A percentile compares a stretch with the other conserved stretches of the same genome.
Evolutionary conservation across 2,888 invertebrate genomes (phyloP).

Genomic region (Gryllus longicercus): DNA sequence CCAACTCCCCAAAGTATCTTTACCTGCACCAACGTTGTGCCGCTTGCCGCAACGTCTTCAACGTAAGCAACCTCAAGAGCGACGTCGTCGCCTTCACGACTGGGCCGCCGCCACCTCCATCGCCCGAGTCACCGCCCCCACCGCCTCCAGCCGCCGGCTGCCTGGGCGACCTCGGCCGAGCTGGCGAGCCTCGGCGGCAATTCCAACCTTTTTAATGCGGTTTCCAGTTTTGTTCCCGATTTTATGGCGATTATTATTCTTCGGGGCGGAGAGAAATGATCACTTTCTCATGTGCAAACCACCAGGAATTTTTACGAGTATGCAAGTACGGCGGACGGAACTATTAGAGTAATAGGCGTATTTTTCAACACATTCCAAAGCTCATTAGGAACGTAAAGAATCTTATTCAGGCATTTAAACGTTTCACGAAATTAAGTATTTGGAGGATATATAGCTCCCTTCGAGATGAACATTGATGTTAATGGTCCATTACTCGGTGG

Average conservation of each 20-base stretch:
- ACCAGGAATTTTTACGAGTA: slow-evolving; percentile 2
- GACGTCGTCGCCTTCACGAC: too few relatives aligned
- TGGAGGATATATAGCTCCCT: neutral
- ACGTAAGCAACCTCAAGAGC: too few relatives aligned
- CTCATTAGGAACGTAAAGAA: slow-evolving; percentile 7
- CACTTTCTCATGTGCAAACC: slow-evolving; percentile 17
- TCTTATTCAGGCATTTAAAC: slow-evolving; percentile 10
- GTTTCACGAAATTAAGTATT: slow-evolving; percentile 17
- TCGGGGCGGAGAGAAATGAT: neutral
- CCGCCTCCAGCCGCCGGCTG: too few relatives aligned
- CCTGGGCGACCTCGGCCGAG: too few relatives aligned
- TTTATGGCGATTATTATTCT: neutral
- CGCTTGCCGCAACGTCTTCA: too few relatives aligned
- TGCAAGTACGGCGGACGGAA: neutral
- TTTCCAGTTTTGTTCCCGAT: slow-evolving; percentile 5
- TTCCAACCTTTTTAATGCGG: neutral
- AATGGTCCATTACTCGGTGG: slow-evolving; percentile 7
- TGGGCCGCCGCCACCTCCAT: too few relatives aligned
- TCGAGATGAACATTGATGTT: slow-evolving; percentile 1
- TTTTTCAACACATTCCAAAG: neutral
- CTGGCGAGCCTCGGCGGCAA: too few relatives aligned
- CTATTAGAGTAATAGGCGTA: neutral
- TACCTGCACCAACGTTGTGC: too few relatives aligned
- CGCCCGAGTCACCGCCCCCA: too few relatives aligned
- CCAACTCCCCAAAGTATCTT: too few relatives aligned